Evolutionary conservation across 2,113 vertebrate genomes (phyloP).

Genomic region (Murina feae): DNA sequence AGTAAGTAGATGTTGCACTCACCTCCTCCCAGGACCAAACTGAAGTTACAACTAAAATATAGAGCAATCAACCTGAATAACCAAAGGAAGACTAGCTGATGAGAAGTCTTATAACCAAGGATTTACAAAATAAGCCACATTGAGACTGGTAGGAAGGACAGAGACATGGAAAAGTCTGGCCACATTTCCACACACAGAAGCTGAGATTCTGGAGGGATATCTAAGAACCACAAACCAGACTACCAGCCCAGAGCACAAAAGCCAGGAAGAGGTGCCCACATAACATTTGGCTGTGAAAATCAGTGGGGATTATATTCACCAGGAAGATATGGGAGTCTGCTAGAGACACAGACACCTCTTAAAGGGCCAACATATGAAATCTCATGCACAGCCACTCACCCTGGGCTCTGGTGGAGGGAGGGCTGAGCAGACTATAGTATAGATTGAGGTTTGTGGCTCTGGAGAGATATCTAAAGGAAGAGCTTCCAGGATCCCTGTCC

Average conservation of each 20-base stretch:
- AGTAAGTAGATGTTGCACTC: neutral
- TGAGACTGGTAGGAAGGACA: neutral
- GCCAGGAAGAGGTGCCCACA: neutral
- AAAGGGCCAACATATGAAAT: neutral
- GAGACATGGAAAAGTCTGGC: neutral
- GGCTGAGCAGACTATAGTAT: neutral
- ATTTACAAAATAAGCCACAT: neutral
- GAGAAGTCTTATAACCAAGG: neutral
- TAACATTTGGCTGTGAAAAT: neutral
- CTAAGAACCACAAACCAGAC: neutral
- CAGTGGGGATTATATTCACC: neutral
- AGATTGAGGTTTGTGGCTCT: no score
- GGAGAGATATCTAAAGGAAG: neutral
- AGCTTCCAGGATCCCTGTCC: neutral
- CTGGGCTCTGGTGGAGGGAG: neutral
- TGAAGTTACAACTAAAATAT: neutral
- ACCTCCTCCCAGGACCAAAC: neutral
- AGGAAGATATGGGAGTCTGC: neutral
- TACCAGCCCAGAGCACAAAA: neutral
- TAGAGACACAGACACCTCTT: neutral
- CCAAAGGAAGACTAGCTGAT: neutral
- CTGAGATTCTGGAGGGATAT: neutral
- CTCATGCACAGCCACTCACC: neutral
- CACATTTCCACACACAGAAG: neutral
- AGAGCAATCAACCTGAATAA: neutral